Conservation (phyloP, 2,113 vertebrate genomes). For the Callipepla californica region DNA sequence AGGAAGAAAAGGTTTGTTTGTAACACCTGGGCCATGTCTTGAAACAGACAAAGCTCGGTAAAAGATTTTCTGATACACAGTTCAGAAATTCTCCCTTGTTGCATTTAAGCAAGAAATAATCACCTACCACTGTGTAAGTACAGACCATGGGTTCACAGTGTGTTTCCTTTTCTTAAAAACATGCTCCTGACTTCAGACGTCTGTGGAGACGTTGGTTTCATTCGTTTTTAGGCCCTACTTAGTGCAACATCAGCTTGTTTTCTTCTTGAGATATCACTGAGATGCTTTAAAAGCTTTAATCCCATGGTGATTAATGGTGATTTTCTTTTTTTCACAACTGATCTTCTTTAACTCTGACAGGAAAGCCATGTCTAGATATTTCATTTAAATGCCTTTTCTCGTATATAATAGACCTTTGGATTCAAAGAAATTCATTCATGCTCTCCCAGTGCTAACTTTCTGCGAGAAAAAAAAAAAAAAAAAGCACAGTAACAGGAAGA, state of each 20-base stretch:
- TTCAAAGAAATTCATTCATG: constrained; percentile 8
- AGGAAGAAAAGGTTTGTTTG: background rate
- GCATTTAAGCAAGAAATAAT: background rate
- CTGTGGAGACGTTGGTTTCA: background rate
- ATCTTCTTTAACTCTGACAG: background rate
- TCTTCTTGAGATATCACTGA: background rate
- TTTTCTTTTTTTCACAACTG: background rate
- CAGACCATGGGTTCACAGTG: background rate
- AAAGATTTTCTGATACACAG: background rate
- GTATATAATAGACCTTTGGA: background rate
- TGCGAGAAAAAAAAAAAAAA: background rate
- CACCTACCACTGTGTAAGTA: background rate
- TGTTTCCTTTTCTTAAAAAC: background rate
- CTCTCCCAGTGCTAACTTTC: constrained; percentile 21
- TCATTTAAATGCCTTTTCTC: background rate
- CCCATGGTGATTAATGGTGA: background rate
- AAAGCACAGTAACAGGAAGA: background rate
- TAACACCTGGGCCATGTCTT: background rate
- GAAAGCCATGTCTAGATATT: background rate
- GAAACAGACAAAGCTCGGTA: background rate
- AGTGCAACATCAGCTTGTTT: background rate
- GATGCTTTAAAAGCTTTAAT: background rate
- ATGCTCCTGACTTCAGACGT: background rate
- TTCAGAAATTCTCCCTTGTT: background rate
- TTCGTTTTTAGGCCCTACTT: background rate